Evolutionary conservation across 2,113 vertebrate species (phyloP).

Genomic region (Alouatta palliata): DNA sequence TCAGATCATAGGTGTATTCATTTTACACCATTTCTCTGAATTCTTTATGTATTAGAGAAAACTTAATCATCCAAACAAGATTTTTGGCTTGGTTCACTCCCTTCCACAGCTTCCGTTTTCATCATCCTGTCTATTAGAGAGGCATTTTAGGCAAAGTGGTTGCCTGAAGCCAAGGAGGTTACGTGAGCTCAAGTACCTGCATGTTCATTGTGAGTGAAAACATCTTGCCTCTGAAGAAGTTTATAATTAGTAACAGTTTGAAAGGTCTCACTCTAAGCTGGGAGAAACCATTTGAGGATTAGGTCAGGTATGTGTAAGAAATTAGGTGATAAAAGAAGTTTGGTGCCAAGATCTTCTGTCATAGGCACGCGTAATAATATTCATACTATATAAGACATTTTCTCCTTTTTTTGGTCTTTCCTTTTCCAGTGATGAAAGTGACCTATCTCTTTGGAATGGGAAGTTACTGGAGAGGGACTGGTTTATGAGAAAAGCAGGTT

Average conservation of each 20-base stretch:
- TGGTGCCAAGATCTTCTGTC: background rate
- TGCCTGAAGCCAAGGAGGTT: conserved; percentile 52
- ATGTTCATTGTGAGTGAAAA: conserved; percentile 16
- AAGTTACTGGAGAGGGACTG: conserved; percentile 25
- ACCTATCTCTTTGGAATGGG: conserved; percentile 18
- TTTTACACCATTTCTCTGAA: conserved; percentile 36
- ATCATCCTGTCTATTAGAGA: conserved; percentile 36
- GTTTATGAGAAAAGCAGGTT: conserved; percentile 41
- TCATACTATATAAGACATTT: background rate
- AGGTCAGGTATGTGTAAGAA: background rate
- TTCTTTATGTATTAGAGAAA: conserved; percentile 55
- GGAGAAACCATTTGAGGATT: conserved; percentile 44
- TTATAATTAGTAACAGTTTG: conserved; percentile 75
- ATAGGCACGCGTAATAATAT: background rate
- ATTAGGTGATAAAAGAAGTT: conserved; percentile 27
- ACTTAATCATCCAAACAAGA: conserved; percentile 2
- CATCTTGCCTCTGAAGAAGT: conserved; percentile 43
- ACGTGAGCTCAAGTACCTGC: conserved; percentile 59
- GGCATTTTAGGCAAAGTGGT: background rate
- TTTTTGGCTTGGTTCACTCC: conserved; percentile 35
- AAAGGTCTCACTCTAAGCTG: conserved; percentile 29
- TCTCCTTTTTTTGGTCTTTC: background rate
- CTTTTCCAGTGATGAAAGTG: conserved; percentile 23
- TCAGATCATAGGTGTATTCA: background rate
- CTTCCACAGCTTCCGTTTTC: conserved; percentile 48